phyloP scores from a whole-genome alignment of 2,113 vertebrate genomes.

The Vulpes lagopus region DNA sequence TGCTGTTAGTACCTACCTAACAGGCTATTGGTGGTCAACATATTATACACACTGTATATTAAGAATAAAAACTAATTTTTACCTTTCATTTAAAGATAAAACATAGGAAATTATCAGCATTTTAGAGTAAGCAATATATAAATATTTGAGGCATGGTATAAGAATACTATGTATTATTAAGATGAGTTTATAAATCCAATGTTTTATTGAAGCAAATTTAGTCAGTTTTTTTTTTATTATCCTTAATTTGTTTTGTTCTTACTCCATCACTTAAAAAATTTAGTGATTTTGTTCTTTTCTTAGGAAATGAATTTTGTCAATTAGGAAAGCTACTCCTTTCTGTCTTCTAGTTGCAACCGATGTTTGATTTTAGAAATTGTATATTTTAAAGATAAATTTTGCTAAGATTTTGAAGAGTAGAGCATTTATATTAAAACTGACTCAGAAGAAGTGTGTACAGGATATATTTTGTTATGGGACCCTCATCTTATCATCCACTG shows the following conservation, averaged over 20 bases:
- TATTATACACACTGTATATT: not conserved
- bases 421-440: not conserved
- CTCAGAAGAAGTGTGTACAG: not conserved
- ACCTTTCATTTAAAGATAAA: not conserved
- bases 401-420: not conserved
- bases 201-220: not conserved
- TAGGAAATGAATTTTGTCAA: conserved; percentile 26
- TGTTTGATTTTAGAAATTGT: conserved; percentile 4
- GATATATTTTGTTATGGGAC: not conserved
- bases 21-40: not conserved
- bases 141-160: not conserved
- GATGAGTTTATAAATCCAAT: not conserved
- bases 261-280: not conserved
- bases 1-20: not conserved
- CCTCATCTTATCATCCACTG: not conserved
- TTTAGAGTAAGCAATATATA: not conserved
- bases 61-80: not conserved
- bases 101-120: not conserved
- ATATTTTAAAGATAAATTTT: conserved; percentile 45
- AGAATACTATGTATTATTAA: not conserved
- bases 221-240: not conserved
- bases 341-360: not conserved
- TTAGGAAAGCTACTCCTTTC: not conserved
- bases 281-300: not conserved
- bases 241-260: not conserved